phyloP scores from a whole-genome alignment of 2,797 vertebrate species.

The Hephaestus fuliginosus region DNA sequence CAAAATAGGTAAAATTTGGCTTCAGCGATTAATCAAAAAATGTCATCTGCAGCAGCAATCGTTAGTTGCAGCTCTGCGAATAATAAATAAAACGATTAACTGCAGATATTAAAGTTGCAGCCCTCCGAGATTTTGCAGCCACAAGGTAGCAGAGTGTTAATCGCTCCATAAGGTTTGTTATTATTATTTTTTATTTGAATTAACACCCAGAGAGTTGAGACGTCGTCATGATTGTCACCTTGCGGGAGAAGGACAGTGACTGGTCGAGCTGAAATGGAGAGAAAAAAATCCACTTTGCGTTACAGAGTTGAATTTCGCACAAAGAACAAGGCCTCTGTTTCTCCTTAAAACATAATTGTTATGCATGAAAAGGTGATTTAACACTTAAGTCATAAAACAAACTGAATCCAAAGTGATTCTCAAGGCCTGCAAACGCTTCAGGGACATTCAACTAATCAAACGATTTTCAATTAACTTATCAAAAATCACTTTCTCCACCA shows the following conservation, averaged over 20 bases:
- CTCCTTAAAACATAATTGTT: background rate
- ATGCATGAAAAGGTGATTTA: background rate
- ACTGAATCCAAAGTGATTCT: background rate
- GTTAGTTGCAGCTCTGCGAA: constrained; percentile 5
- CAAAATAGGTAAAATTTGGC: background rate
- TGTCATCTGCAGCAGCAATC: background rate
- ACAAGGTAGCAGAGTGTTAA: constrained; percentile 30
- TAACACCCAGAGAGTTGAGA: constrained; percentile 5
- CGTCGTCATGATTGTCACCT: constrained; percentile 46
- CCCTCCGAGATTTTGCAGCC: background rate
- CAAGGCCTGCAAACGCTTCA: background rate
- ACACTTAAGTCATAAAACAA: too few relatives aligned
- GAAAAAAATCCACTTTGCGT: constrained; percentile 13
- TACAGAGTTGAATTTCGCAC: background rate
- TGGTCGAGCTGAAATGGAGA: constrained; percentile 66
- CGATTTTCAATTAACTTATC: background rate
- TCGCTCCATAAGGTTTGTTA: background rate
- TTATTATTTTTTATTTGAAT: constrained; percentile 38
- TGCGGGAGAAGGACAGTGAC: constrained; percentile 16
- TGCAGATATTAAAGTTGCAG: background rate
- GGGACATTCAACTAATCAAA: background rate
- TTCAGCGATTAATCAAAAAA: too few relatives aligned
- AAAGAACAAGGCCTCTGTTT: background rate
- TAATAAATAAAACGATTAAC: too few relatives aligned
- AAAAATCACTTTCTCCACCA: background rate